Conservation (phyloP, 2,797 vertebrate genomes). For the Pitangus sulphuratus region DNA sequence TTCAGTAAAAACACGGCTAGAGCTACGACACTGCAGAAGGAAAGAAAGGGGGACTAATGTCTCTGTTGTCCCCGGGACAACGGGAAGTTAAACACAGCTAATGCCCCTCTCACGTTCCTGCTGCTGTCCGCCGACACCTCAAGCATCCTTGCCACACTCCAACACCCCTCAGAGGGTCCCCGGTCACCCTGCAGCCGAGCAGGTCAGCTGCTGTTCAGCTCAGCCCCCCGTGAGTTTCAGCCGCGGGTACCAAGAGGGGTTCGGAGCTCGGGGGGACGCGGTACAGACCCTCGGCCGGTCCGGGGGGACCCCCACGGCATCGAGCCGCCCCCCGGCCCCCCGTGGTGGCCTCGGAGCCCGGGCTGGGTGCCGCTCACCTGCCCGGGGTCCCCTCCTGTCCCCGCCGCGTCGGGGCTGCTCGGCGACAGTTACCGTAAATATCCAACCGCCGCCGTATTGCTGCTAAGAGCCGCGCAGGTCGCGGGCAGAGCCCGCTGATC, state of each 20-base stretch:
- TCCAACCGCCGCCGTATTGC: neutral
- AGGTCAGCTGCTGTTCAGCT: neutral
- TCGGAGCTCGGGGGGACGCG: too few relatives aligned
- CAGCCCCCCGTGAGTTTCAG: too few relatives aligned
- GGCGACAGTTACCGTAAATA: neutral
- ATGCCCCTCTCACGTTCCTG: neutral
- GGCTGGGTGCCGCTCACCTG: neutral
- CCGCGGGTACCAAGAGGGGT: too few relatives aligned
- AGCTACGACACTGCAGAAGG: neutral
- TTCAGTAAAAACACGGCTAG: rapidly evolving
- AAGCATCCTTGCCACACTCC: neutral
- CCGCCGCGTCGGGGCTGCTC: neutral
- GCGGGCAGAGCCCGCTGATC: neutral
- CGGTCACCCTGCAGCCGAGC: neutral
- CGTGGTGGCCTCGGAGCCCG: too few relatives aligned
- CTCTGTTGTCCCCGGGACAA: neutral
- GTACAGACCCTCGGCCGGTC: too few relatives aligned
- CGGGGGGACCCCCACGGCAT: too few relatives aligned
- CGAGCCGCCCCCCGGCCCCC: too few relatives aligned
- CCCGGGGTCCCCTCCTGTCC: neutral
- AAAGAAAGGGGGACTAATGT: neutral
- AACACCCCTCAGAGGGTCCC: neutral
- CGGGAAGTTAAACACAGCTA: neutral
- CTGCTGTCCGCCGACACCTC: neutral
- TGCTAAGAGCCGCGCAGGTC: neutral